phyloP scores from a whole-genome alignment of 2,888 invertebrate genomes.

The Orthosia gracilis region DNA sequence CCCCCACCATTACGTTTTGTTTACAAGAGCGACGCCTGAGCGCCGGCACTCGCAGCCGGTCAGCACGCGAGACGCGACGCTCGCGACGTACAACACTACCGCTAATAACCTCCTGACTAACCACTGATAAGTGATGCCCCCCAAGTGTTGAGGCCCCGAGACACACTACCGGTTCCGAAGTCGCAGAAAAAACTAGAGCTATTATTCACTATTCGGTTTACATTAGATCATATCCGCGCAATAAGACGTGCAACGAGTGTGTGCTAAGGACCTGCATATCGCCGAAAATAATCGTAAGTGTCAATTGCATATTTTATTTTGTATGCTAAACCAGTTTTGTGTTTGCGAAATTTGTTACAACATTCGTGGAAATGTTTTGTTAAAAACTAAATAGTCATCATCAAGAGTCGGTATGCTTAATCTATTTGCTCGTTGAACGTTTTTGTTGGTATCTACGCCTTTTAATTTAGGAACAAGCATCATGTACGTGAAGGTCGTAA shows the following conservation, averaged over 20 bases:
- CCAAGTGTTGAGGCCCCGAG: slow-evolving; percentile 71
- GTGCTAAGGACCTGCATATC: slow-evolving; percentile 76
- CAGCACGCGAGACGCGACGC: slow-evolving; percentile 85
- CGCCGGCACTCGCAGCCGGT: slow-evolving; percentile 88
- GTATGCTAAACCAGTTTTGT: slow-evolving; percentile 70
- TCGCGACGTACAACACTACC: slow-evolving; percentile 69
- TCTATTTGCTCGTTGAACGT: slow-evolving; percentile 64
- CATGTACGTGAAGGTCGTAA: slow-evolving; percentile 82
- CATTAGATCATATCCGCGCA: slow-evolving; percentile 70
- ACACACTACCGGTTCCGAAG: slow-evolving; percentile 69
- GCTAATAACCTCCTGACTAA: slow-evolving; percentile 66
- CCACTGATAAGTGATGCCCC: slow-evolving; percentile 78
- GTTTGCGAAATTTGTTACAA: slow-evolving; percentile 68
- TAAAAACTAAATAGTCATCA: slow-evolving; percentile 67
- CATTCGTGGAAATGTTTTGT: slow-evolving; percentile 73
- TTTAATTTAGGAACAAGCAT: slow-evolving; percentile 72
- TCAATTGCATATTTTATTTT: slow-evolving; percentile 68
- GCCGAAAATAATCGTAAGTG: slow-evolving; percentile 83
- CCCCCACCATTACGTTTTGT: slow-evolving; percentile 90
- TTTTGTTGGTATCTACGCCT: slow-evolving; percentile 72
- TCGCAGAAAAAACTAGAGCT: slow-evolving; percentile 70
- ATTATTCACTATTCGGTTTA: slow-evolving; percentile 63
- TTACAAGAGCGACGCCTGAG: slow-evolving; percentile 86
- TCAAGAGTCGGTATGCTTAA: slow-evolving; percentile 57
- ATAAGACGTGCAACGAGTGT: slow-evolving; percentile 77